Conservation (phyloP, 2,113 vertebrate species). For the Prinia subflava region DNA sequence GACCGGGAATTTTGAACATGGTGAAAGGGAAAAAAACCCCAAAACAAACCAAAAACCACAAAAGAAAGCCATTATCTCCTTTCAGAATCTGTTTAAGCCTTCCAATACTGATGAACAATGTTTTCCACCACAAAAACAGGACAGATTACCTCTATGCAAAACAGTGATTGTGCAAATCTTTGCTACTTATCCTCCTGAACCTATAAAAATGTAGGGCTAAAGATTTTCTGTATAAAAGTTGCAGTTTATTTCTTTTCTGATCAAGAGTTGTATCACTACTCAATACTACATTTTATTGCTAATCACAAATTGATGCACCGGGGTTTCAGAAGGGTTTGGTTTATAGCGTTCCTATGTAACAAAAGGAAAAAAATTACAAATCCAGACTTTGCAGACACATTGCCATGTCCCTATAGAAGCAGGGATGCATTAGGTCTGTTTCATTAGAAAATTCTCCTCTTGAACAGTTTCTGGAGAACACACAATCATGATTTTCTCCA, state of each 20-base stretch:
- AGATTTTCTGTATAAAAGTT: slow-evolving; percentile 43
- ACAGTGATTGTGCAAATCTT: slow-evolving; percentile 33
- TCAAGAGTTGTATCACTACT: slow-evolving; percentile 69
- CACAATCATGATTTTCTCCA: background rate
- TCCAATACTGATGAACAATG: background rate
- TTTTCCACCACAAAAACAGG: background rate
- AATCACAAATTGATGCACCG: slow-evolving; percentile 72
- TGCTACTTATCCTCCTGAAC: background rate
- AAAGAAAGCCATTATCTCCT: background rate
- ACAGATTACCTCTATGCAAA: background rate
- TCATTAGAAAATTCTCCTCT: slow-evolving; percentile 55
- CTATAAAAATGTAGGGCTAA: slow-evolving; percentile 55
- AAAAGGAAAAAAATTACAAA: slow-evolving; percentile 73
- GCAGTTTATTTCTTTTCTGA: slow-evolving; percentile 58
- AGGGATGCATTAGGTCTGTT: slow-evolving; percentile 45
- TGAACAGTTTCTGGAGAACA: slow-evolving; percentile 20
- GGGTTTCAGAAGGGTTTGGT: slow-evolving; percentile 78
- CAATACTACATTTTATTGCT: slow-evolving; percentile 74
- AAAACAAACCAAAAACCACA: background rate
- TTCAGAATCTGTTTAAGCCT: background rate
- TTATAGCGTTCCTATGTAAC: slow-evolving; percentile 76
- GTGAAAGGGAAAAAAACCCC: background rate
- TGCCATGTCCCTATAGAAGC: slow-evolving; percentile 59
- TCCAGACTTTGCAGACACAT: slow-evolving; percentile 67
- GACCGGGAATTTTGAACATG: background rate